Conservation (phyloP, 2,797 vertebrate species). For the Cossypha heuglini region DNA sequence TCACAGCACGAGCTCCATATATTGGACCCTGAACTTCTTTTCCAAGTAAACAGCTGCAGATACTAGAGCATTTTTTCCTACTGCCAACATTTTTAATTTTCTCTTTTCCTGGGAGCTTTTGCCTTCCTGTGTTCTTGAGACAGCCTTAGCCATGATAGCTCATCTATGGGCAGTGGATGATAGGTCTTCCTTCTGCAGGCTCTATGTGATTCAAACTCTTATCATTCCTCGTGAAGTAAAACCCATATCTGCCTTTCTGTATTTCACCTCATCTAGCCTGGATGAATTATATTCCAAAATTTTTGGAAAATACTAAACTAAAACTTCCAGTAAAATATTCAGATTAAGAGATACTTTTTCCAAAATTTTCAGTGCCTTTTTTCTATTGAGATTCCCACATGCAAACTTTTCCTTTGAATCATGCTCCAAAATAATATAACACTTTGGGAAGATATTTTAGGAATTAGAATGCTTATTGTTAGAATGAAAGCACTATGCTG, state of each 20-base stretch:
- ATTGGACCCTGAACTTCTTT: background rate
- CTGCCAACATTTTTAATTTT: background rate
- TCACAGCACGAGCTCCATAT: background rate
- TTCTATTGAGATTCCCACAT: background rate
- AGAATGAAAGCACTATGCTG: background rate
- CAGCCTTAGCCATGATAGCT: background rate
- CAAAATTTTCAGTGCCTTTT: background rate
- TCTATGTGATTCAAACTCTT: background rate
- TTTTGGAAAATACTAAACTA: background rate
- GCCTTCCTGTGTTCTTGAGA: background rate
- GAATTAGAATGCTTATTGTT: background rate
- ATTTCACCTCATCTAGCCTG: background rate
- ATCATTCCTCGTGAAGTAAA: background rate
- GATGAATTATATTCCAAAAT: background rate
- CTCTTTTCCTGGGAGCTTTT: background rate
- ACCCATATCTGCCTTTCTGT: background rate
- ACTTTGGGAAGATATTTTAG: background rate
- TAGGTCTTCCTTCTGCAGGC: background rate
- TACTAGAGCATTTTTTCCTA: background rate
- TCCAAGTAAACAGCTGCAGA: background rate
- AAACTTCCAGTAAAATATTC: background rate
- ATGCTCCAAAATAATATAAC: background rate
- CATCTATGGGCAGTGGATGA: background rate
- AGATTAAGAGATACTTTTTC: background rate
- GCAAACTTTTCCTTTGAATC: background rate